Evolutionary conservation across 2,797 vertebrate genomes (phyloP).

Genomic region (Acrossocheilus fasciatus): DNA sequence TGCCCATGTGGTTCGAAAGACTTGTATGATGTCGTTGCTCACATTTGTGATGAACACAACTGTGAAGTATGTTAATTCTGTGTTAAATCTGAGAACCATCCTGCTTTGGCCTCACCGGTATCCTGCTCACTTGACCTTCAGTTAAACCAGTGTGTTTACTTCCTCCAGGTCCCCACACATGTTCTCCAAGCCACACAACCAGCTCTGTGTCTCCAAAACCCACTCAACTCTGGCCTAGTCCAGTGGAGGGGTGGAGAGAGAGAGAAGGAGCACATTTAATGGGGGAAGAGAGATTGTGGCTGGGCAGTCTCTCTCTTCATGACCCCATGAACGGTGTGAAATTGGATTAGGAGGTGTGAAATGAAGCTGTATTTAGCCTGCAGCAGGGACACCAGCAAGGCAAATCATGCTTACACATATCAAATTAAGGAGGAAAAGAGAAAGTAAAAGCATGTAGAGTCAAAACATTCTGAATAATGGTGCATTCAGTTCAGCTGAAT

Average conservation of each 20-base stretch:
- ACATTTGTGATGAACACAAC: background rate
- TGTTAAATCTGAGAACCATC: background rate
- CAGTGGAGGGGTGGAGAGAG: background rate
- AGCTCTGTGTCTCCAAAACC: background rate
- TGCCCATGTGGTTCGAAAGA: background rate
- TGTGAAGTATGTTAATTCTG: background rate
- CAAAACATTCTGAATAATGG: background rate
- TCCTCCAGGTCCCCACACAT: background rate
- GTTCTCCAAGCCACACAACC: background rate
- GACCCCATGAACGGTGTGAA: conserved; percentile 68
- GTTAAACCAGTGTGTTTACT: conserved; percentile 25
- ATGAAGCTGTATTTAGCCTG: conserved; percentile 60
- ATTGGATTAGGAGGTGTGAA: conserved; percentile 77
- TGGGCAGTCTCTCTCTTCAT: background rate
- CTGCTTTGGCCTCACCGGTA: background rate
- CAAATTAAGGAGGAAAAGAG: conserved; percentile 21
- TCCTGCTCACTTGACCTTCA: conserved; percentile 14
- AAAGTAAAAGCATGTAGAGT: background rate
- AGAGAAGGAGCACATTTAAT: background rate
- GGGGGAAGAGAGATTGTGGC: background rate
- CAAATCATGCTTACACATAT: conserved; percentile 66
- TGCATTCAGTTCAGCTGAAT: background rate
- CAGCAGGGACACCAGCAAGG: conserved; percentile 56
- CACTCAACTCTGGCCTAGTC: background rate
- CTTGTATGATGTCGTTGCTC: background rate